Conservation (phyloP, 1,140 invertebrate genomes). For the Triops cancriformis region DNA sequence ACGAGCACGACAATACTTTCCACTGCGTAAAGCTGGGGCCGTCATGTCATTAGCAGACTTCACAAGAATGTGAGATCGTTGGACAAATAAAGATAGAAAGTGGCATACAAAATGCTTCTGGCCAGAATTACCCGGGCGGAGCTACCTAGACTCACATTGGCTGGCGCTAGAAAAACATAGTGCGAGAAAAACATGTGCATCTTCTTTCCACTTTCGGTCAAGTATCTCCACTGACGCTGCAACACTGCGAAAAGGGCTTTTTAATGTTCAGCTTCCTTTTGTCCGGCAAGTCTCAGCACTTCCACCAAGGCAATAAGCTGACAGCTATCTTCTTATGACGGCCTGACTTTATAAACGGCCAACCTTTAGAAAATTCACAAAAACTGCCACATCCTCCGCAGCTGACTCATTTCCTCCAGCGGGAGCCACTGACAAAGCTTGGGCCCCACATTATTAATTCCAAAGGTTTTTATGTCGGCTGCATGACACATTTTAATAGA, state of each 20-base stretch:
- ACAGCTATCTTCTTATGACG: slow-evolving; percentile 1
- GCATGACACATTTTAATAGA: too few species aligned
- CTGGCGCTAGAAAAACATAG: too few species aligned
- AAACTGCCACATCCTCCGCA: not conserved
- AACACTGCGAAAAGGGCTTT: not conserved
- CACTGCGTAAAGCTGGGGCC: not conserved
- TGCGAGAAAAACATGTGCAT: not conserved
- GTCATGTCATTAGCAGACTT: not conserved
- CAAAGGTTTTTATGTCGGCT: not conserved
- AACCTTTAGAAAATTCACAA: not conserved
- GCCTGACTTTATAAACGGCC: not conserved
- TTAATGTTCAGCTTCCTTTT: not conserved
- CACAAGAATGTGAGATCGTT: not conserved
- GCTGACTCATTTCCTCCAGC: not conserved
- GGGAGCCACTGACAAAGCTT: not conserved
- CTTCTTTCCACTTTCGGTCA: not conserved
- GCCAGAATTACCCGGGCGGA: not conserved
- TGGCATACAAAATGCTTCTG: not conserved
- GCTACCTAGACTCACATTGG: too few species aligned
- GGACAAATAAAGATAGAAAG: not conserved
- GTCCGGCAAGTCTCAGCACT: not conserved
- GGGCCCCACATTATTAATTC: not conserved
- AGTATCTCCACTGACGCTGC: not conserved
- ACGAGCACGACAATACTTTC: not conserved
- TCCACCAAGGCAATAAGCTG: not conserved